Percentiles rank a stretch among this genome's conserved stretches.
Evolutionary conservation across 2,797 vertebrate genomes (phyloP).

Genomic region (Coranthus polyacanthus): DNA sequence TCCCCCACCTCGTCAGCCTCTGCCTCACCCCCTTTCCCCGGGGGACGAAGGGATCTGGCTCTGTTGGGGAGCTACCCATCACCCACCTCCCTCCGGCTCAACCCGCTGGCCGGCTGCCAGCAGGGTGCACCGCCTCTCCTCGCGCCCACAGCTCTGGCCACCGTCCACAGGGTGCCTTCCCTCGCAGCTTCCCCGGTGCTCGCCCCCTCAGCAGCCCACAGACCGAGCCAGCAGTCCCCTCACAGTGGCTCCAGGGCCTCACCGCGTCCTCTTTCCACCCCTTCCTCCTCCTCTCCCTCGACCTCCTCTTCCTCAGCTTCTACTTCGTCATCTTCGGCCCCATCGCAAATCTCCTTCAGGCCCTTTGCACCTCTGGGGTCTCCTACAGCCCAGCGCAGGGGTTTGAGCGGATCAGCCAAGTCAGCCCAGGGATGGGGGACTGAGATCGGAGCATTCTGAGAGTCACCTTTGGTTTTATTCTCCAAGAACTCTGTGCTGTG

Average conservation of each 20-base stretch:
- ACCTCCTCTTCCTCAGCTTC: constrained; percentile 72
- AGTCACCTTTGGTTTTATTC: constrained; percentile 3
- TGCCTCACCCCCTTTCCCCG: constrained; percentile 76
- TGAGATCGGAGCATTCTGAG: constrained; percentile 94
- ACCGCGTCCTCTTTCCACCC: constrained; percentile 63
- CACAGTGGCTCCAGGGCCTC: constrained; percentile 77
- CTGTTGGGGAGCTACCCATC: constrained; percentile 86
- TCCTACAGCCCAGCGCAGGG: constrained; percentile 77
- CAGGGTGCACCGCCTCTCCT: constrained; percentile 78
- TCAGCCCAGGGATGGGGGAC: constrained; percentile 89
- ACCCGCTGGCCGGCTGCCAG: constrained; percentile 81
- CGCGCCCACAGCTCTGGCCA: constrained; percentile 72
- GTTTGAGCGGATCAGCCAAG: constrained; percentile 78
- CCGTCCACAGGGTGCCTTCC: constrained; percentile 78
- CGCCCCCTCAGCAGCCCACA: constrained; percentile 64
- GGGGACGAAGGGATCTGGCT: constrained; percentile 83
- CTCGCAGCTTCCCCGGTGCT: constrained; percentile 64
- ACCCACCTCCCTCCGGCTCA: constrained; percentile 77
- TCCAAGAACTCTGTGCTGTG: constrained; percentile 44
- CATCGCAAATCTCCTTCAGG: constrained; percentile 83
- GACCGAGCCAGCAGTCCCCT: constrained; percentile 80
- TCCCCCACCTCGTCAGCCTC: constrained; percentile 68
- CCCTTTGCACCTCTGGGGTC: constrained; percentile 82
- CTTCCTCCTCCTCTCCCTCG: constrained; percentile 71
- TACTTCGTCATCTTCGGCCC: constrained; percentile 65